These are phyloP conservation scores for Syndactyla subalaris DNA, from an alignment of 2,797 vertebrate genomes.

Conservation along the genomic window DNA sequence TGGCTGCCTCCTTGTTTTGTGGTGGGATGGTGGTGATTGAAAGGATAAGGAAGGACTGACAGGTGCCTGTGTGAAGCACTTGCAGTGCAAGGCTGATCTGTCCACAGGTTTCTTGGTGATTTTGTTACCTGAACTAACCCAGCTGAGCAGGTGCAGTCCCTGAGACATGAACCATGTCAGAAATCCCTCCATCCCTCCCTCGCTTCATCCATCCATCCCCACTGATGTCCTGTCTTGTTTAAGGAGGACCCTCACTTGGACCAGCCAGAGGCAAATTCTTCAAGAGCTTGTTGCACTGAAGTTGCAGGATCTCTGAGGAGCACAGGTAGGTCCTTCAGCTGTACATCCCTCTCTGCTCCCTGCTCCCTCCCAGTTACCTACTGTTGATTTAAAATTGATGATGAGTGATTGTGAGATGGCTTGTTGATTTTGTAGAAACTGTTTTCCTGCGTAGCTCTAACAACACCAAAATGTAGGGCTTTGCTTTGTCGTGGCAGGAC, in stretches of 20 bases:
- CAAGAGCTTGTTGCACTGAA: background rate
- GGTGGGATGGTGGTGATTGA: background rate
- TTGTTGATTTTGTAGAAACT: background rate
- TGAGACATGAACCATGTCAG: background rate
- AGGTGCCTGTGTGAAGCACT: background rate
- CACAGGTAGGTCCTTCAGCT: conserved; percentile 56
- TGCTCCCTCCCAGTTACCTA: background rate
- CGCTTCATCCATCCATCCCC: background rate
- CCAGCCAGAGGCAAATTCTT: conserved; percentile 11
- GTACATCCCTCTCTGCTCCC: background rate
- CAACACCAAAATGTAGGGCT: background rate
- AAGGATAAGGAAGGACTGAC: background rate
- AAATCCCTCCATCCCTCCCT: background rate
- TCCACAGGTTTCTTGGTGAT: background rate
- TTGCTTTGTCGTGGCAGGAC: background rate
- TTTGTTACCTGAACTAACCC: background rate
- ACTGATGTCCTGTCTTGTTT: conserved; percentile 10
- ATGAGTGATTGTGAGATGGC: background rate
- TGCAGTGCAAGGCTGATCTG: background rate
- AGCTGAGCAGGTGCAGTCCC: background rate
- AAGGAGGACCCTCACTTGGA: conserved; percentile 46
- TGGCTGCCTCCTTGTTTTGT: background rate
- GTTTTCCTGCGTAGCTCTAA: background rate
- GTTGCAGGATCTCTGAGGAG: background rate
- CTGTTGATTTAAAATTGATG: background rate